Percentiles rank a stretch among this genome's conserved stretches.
Conservation (phyloP, 2,113 vertebrate species). For the Lonchura striata region DNA sequence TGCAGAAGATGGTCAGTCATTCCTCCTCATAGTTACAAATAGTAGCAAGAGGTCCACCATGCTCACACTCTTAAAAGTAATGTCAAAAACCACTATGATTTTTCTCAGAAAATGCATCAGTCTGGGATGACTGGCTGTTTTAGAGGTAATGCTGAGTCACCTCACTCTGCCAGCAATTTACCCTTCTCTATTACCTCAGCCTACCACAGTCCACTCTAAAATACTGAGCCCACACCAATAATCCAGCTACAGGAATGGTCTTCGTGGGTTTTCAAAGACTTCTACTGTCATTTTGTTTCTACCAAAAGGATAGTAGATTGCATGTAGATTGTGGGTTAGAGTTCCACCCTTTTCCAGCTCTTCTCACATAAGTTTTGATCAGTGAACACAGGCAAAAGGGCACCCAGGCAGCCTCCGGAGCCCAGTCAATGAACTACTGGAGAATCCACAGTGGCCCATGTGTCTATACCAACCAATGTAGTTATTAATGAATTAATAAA, state of each 20-base stretch:
- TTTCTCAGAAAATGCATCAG: background rate
- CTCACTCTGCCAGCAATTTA: background rate
- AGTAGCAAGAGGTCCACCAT: background rate
- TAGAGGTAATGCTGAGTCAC: background rate
- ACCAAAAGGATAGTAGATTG: background rate
- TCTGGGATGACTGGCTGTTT: background rate
- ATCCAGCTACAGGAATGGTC: background rate
- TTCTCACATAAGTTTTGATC: background rate
- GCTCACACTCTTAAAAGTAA: background rate
- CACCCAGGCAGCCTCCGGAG: background rate
- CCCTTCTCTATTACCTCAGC: background rate
- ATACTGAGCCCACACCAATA: fast-evolving
- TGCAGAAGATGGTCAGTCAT: background rate
- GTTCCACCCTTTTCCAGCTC: background rate
- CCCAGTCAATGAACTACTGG: background rate
- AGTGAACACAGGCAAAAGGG: background rate
- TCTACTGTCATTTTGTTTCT: background rate
- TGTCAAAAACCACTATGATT: background rate
- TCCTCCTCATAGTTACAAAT: background rate
- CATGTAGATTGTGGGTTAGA: background rate
- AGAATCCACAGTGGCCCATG: background rate
- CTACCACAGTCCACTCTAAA: background rate
- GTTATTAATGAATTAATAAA: background rate
- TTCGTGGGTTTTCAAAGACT: background rate
- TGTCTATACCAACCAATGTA: background rate